A percentile compares a stretch with the other conserved stretches of the same genome.
phyloP scores from a whole-genome alignment of 1,140 invertebrate genomes.

The Bombus pyrosoma region DNA sequence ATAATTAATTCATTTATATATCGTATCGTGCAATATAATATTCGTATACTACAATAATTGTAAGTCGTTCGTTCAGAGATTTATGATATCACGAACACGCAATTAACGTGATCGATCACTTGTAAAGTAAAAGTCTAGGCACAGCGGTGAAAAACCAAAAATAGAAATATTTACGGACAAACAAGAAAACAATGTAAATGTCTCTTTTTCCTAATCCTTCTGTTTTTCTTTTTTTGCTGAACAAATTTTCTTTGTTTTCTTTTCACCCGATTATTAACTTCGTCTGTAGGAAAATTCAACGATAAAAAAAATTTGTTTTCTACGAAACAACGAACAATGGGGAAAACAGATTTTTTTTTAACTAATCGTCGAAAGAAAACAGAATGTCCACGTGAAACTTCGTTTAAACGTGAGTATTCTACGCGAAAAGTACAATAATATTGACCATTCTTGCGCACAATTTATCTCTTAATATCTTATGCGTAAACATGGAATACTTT shows the following conservation, averaged over 20 bases:
- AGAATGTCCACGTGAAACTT: background rate
- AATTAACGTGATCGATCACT: background rate
- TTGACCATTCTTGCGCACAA: background rate
- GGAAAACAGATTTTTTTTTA: slow-evolving; percentile 31
- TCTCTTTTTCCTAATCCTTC: background rate
- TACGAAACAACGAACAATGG: slow-evolving; percentile 28
- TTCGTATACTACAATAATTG: background rate
- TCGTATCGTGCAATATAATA: background rate
- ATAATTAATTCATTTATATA: slow-evolving; percentile 23
- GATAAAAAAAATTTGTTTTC: slow-evolving; percentile 11
- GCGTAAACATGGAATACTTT: background rate
- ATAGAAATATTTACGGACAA: background rate
- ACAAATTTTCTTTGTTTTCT: background rate
- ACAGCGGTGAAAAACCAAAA: slow-evolving; percentile 11
- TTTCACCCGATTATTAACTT: background rate
- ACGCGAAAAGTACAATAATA: background rate
- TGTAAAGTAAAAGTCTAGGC: slow-evolving; percentile 4
- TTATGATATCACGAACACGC: background rate
- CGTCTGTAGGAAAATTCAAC: slow-evolving; percentile 7
- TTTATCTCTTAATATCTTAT: background rate
- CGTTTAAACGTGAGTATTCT: background rate
- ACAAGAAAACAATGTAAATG: background rate
- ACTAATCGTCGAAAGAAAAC: background rate
- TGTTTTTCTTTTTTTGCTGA: background rate
- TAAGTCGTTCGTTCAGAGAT: background rate